These are phyloP conservation scores for Polydrusus cervinus DNA, from an alignment of 2,888 invertebrate genomes.

Conservation along the genomic window DNA sequence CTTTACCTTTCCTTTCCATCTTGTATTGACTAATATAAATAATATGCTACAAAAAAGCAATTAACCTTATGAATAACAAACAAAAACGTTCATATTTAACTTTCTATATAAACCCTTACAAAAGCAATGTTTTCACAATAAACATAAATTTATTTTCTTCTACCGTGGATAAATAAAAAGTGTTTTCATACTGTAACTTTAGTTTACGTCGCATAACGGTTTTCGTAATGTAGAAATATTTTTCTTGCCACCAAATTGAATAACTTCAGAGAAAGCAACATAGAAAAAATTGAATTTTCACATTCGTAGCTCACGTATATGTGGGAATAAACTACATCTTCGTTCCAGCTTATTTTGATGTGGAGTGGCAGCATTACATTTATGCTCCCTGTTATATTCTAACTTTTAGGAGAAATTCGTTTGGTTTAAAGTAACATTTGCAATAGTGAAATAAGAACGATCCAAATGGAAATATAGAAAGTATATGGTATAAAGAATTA, in stretches of 20 bases:
- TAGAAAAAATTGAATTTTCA: conserved; percentile 22
- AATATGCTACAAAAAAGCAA: too few relatives aligned
- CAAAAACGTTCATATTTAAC: neutral
- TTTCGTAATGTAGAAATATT: conserved; percentile 6
- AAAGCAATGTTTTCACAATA: neutral
- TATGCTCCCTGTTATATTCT: conserved; percentile 11
- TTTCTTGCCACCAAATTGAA: conserved; percentile 15
- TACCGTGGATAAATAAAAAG: neutral
- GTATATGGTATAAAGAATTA: neutral
- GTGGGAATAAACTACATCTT: conserved; percentile 16
- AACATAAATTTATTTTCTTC: conserved; percentile 3
- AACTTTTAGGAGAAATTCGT: conserved; percentile 1
- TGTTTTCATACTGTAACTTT: conserved; percentile 7
- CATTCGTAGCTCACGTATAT: conserved; percentile 10
- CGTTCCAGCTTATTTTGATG: conserved; percentile 21
- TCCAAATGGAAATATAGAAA: neutral
- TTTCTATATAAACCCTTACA: neutral
- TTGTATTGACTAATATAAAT: too few relatives aligned
- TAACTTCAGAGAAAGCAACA: conserved; percentile 6
- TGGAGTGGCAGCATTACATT: conserved; percentile 19
- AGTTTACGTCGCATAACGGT: neutral
- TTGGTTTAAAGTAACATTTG: conserved; percentile 20
- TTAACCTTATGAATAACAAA: too few relatives aligned
- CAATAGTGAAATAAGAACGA: neutral
- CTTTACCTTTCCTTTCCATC: too few relatives aligned